These are phyloP conservation scores for Syrphus vitripennis DNA, from an alignment of 2,888 invertebrate genomes.

Conservation along the genomic window DNA sequence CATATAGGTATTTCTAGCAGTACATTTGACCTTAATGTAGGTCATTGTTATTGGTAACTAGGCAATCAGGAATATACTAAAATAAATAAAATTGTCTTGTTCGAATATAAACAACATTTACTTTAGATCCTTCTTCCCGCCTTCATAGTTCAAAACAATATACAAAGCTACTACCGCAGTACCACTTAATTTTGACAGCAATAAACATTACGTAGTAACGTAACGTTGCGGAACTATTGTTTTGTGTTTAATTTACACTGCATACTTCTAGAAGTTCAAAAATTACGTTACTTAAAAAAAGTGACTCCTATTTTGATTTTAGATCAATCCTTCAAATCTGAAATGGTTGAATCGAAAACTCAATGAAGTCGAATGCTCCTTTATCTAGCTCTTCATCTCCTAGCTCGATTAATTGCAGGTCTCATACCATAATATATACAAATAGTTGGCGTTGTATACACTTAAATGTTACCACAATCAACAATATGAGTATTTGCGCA, in stretches of 20 bases:
- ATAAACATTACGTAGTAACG: neutral
- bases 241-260: neutral
- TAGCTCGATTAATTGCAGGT: no score
- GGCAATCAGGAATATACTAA: neutral
- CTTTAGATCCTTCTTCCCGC: neutral
- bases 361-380: no score
- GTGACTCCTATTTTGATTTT: no score
- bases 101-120: neutral
- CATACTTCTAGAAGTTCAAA: neutral
- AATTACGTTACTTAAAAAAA: neutral
- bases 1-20: neutral
- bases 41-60: conserved; percentile 4
- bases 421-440: no score
- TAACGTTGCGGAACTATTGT: neutral
- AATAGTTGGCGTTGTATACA: no score
- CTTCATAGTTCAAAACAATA: neutral
- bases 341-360: no score
- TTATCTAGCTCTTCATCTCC: no score
- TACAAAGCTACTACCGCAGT: no score
- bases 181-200: neutral
- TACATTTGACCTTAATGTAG: conserved; percentile 10
- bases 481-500: no score
- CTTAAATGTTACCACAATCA: no score
- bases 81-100: neutral
- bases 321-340: no score